phyloP scores from a whole-genome alignment of 2,113 vertebrate species.

The Trinectes maculatus region DNA sequence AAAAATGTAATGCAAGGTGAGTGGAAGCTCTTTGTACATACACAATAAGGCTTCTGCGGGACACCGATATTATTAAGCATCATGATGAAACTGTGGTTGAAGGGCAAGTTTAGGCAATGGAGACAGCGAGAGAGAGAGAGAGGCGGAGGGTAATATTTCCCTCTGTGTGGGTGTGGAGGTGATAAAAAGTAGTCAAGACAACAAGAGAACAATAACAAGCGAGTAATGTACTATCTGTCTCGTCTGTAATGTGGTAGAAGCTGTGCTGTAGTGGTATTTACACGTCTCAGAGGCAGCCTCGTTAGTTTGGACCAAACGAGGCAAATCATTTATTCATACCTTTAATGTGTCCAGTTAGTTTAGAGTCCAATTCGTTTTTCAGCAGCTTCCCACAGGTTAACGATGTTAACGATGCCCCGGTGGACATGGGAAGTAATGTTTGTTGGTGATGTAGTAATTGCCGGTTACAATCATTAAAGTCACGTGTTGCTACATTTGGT shows the following conservation, averaged over 20 bases:
- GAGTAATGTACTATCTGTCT: conserved; percentile 1
- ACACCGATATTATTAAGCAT: conserved; percentile 17
- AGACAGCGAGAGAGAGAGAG: conserved; percentile 19
- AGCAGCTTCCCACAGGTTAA: background rate
- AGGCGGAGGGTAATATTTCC: conserved; percentile 7
- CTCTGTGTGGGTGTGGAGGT: background rate
- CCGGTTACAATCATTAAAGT: too few species aligned
- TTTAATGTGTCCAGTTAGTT: background rate
- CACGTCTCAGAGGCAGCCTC: background rate
- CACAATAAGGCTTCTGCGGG: conserved; percentile 1
- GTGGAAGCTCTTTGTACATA: conserved; percentile 11
- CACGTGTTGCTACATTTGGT: too few species aligned
- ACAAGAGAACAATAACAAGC: background rate
- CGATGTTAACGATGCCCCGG: too few species aligned
- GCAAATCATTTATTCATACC: background rate
- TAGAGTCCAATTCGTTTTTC: too few species aligned
- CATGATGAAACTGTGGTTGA: background rate
- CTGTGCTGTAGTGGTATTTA: too few species aligned
- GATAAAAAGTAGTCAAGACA: conserved; percentile 21
- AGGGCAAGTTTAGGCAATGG: conserved; percentile 14
- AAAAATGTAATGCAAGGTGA: background rate
- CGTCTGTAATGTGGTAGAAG: background rate
- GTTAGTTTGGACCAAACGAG: background rate
- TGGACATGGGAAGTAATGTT: too few species aligned
- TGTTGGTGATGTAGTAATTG: too few species aligned